Percentiles rank a stretch among this genome's conserved stretches.
These are phyloP conservation scores for Hydra vulgaris DNA, from an alignment of 30 jellyfish, hydroid and myxozoan genomes.

Conservation along the genomic window DNA sequence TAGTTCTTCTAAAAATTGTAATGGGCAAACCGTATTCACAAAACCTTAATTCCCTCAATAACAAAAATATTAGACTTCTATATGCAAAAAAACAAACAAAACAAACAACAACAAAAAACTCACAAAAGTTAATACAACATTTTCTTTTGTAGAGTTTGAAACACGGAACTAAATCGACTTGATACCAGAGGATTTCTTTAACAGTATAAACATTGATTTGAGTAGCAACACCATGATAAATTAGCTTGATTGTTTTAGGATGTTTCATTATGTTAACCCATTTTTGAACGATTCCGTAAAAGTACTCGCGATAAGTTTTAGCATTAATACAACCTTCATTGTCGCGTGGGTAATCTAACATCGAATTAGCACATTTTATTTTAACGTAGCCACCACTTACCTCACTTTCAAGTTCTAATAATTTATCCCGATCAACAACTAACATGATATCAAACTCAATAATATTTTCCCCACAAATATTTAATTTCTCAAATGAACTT, in stretches of 20 bases:
- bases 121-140: background rate
- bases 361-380: background rate
- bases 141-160: background rate
- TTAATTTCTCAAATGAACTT: background rate
- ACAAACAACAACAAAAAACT: too few relatives aligned
- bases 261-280: constrained; percentile 1
- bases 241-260: background rate
- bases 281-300: background rate
- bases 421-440: background rate
- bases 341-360: background rate
- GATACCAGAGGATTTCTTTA: background rate
- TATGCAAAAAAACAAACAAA: too few relatives aligned
- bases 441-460: background rate
- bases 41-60: too few relatives aligned
- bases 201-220: background rate
- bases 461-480: constrained; percentile 3
- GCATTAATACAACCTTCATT: background rate
- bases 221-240: background rate
- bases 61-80: too few relatives aligned
- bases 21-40: too few relatives aligned
- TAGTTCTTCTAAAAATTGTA: too few relatives aligned
- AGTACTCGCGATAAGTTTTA: background rate
- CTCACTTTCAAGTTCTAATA: background rate
- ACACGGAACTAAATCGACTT: constrained; percentile 4
- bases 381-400: background rate